Evolutionary conservation across 2,888 invertebrate species (phyloP), one percentile per base, ranked within the genome.

Genomic region (Drosophila prolongata): DNA sequence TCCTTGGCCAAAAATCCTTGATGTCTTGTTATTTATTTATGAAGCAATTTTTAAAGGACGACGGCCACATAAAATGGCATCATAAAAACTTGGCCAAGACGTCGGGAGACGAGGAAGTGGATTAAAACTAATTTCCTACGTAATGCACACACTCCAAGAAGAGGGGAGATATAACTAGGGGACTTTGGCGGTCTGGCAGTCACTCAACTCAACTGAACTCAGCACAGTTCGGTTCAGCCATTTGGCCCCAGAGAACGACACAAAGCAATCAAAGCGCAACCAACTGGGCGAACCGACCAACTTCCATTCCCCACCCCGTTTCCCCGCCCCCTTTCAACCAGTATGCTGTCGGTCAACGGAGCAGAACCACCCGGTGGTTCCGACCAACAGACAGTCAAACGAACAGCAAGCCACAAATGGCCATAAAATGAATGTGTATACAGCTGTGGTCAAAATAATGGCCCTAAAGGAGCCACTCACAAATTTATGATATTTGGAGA

Each of bases 41-140:
- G 70, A 79, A 56, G 77, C 75, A 81, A 66, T 85, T 87, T 83
- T 76, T 77, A 76, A 78, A 66, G 69, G 60, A 27, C 56, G 55
- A 56, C 35, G 37, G 38, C 46, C 16, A 13, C 53, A 44, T 38
- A 64, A 46, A 71, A 70, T 59, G 61, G 66, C 61, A 62, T 67
- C 67, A 67, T 69, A 79, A 80, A 64, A 69, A 64, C 56, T 24
- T 19, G 61, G 44, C 54, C 59, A 60, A 57, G 47, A 24, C 38
- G 38, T 10, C 35, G 10, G 40, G 47, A 69, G 66, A 24, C 27
- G 46, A 47, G 87, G 83, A 87, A 78, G 76, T 78, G 68, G 80
- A 86, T 83, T 85, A 86, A 86, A 86, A 86, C 86, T 86, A 85
- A 85, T 85, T 85, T 85, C 86, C 84, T 70, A 65, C 80, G 76